Base-by-base conservation (phyloP, 1,140 invertebrate genomes). In the Lepidurus packardi region DNA sequence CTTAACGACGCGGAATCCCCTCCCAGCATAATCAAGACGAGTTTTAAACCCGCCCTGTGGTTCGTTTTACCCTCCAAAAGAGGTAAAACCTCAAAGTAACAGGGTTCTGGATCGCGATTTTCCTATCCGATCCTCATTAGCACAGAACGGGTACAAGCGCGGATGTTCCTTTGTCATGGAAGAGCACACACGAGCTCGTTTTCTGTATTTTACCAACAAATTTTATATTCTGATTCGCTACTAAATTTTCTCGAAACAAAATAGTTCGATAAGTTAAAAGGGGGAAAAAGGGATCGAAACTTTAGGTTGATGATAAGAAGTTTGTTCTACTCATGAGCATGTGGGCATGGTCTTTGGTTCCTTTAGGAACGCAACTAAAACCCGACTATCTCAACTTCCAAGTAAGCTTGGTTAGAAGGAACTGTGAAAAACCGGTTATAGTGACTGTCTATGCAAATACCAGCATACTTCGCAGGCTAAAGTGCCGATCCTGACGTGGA, bases 291-390 rank as follows among this genome's bases (percentile, higher is more conserved):
- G 44, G 74, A 43, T 13, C 41, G 74, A 43, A 42, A 43, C 74
- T 43, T 41, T 43, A 43, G 16, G 74, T 1, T 75, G 41, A 43
- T 7, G 34, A 75, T 43, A 75, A 42, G 75, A 42, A 11, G 25
- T 42, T 76, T 8, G 9, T 42, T 25, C 21, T 41, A 43, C 11
- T 65, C 25, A 13, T 78, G 79, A 87, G 85, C 73, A 85, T 86
- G 81, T 88, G 88, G n/a, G 78, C 82, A 2, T 74, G 77, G 74
- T 45, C 81, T 81, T 84, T 84, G 90, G 89, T 87, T 86, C 34
- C 34, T 34, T 34, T 34, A 34, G 34, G 34, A 34, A 34, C 34
- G 34, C 34, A 2, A 34, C 34, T 34, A 34, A 34, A 34, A 34
- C 34, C 34, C 34, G 34, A 34, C 34, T 34, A 34, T n/a, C 34